Percentiles rank a stretch among this genome's conserved stretches.
Evolutionary conservation across 1,140 invertebrate species (phyloP).

Genomic region (Drosophila pseudoobscura): DNA sequence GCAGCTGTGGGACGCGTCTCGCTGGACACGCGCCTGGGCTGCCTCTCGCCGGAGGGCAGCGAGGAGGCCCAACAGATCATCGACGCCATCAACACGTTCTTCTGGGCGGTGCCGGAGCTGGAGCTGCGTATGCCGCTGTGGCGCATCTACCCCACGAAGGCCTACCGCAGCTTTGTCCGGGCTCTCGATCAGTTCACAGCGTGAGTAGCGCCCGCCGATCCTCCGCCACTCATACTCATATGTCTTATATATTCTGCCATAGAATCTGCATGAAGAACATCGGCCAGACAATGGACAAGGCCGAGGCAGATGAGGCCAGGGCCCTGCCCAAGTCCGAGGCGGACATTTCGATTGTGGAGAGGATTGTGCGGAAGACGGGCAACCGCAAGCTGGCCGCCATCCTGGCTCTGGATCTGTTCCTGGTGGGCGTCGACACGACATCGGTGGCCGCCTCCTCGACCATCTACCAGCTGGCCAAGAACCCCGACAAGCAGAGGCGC

Average conservation of each 20-base stretch:
- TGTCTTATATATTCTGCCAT: slow-evolving; percentile 16
- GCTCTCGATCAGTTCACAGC: slow-evolving; percentile 89
- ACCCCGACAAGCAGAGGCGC: slow-evolving; percentile 89
- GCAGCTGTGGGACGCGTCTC: slow-evolving; percentile 92
- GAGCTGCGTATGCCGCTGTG: slow-evolving; percentile 92
- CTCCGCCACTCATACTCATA: neutral
- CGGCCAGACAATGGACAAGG: slow-evolving; percentile 84
- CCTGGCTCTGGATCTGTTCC: slow-evolving; percentile 91
- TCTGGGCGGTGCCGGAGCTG: slow-evolving; percentile 90
- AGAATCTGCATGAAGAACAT: slow-evolving; percentile 88
- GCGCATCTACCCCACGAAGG: slow-evolving; percentile 90
- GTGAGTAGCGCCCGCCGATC: slow-evolving; percentile 84
- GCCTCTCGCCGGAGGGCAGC: slow-evolving; percentile 86
- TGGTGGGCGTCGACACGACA: slow-evolving; percentile 95
- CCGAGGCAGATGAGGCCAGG: slow-evolving; percentile 66
- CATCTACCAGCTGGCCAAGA: slow-evolving; percentile 91
- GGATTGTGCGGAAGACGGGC: slow-evolving; percentile 86
- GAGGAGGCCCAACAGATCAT: slow-evolving; percentile 90
- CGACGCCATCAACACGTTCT: slow-evolving; percentile 90
- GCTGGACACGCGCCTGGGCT: slow-evolving; percentile 90
- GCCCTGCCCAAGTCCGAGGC: slow-evolving; percentile 78
- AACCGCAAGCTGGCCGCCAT: slow-evolving; percentile 89
- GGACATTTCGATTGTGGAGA: slow-evolving; percentile 87
- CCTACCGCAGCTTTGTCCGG: slow-evolving; percentile 89
- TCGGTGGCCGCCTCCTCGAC: slow-evolving; percentile 91